Evolutionary conservation across 2,113 vertebrate genomes (phyloP).

Genomic region (Siphamia tubifer): DNA sequence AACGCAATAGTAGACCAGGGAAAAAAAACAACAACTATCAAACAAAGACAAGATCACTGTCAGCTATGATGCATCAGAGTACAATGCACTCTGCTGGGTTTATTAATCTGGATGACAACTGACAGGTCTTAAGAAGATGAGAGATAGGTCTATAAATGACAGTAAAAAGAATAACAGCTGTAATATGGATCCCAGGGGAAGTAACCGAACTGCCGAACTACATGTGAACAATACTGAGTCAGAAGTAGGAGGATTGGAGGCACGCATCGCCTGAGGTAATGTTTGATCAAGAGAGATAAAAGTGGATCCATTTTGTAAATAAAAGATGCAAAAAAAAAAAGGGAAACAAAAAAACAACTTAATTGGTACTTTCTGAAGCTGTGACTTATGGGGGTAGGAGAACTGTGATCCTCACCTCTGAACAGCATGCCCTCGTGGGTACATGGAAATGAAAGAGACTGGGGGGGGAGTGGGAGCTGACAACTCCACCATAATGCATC

Average conservation of each 20-base stretch:
- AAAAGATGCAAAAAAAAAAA: too few relatives aligned
- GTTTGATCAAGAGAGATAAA: constrained; percentile 1
- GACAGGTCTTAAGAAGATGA: constrained; percentile 25
- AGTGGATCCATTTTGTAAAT: neutral
- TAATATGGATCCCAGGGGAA: neutral
- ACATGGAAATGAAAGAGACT: constrained; percentile 15
- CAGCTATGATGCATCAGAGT: neutral
- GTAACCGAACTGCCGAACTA: neutral
- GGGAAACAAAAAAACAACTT: neutral
- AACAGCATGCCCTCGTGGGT: neutral
- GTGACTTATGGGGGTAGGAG: neutral
- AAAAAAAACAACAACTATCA: neutral
- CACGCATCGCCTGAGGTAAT: neutral
- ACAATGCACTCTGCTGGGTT: constrained; percentile 1
- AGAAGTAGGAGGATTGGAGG: neutral
- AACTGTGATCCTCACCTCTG: neutral
- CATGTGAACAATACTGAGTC: neutral
- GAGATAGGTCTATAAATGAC: neutral
- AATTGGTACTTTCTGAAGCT: neutral
- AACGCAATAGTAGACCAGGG: neutral
- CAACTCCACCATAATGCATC: constrained; percentile 25
- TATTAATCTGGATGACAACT: constrained; percentile 7
- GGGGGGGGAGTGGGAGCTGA: constrained; percentile 13
- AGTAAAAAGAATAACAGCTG: constrained; percentile 6
- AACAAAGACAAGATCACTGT: constrained; percentile 20